Evolutionary conservation across 1,140 invertebrate genomes (phyloP).

Genomic region (Hylaeus volcanicus): DNA sequence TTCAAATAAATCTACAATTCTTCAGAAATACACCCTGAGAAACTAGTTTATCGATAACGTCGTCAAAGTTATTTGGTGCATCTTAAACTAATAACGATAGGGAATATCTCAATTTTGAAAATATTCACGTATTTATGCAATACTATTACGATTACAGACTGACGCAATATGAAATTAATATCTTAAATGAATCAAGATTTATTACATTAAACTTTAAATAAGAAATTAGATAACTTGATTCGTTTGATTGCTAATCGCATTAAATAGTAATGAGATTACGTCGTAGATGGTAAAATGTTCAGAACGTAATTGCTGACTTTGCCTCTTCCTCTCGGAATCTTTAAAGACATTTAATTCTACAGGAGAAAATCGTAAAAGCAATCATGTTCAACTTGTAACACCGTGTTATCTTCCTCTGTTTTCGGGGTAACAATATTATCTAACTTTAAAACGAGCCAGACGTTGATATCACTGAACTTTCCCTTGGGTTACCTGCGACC

Average conservation of each 20-base stretch:
- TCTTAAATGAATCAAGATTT: neutral
- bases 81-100: too few relatives aligned
- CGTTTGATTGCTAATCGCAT: neutral
- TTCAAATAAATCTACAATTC: too few relatives aligned
- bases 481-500: neutral
- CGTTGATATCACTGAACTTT: constrained; percentile 16
- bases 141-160: neutral
- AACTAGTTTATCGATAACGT: too few relatives aligned
- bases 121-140: too few relatives aligned
- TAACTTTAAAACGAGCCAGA: constrained; percentile 19
- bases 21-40: too few relatives aligned
- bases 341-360: constrained; percentile 8
- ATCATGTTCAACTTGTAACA: constrained; percentile 11
- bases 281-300: neutral
- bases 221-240: neutral
- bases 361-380: neutral
- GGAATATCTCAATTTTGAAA: too few relatives aligned
- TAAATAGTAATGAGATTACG: constrained; percentile 1
- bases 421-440: constrained; percentile 18
- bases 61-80: too few relatives aligned
- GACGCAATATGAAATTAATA: neutral
- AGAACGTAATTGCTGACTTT: neutral
- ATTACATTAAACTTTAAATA: neutral
- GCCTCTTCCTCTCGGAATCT: neutral
- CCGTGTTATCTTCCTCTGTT: constrained; percentile 8